Conservation (phyloP, 2,113 vertebrate genomes). For the Amblyornis subalaris region DNA sequence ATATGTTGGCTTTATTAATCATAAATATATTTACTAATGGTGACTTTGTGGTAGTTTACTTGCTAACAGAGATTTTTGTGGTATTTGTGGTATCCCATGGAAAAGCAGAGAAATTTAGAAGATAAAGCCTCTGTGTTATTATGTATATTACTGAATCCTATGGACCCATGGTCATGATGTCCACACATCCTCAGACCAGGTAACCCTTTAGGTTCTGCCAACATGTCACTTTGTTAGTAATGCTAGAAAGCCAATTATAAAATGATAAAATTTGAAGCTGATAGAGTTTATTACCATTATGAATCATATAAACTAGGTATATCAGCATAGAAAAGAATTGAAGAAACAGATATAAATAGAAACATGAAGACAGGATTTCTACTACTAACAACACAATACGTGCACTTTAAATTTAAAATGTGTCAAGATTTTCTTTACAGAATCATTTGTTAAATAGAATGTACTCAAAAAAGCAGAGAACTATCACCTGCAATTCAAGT, state of each 20-base stretch:
- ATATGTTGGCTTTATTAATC: background rate
- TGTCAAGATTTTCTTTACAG: background rate
- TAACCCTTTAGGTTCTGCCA: background rate
- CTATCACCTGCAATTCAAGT: background rate
- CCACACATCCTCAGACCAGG: background rate
- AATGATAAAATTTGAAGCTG: background rate
- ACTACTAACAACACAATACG: background rate
- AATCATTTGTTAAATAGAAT: background rate
- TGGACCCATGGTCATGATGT: rapidly evolving
- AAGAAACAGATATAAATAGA: background rate
- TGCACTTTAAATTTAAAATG: background rate
- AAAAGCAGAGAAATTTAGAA: background rate
- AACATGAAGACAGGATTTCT: background rate
- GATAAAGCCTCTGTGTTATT: background rate
- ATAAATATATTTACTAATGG: background rate
- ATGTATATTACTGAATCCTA: background rate
- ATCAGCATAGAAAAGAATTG: background rate
- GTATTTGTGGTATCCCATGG: background rate
- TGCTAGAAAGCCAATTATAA: background rate
- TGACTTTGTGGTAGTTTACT: background rate
- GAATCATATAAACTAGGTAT: background rate
- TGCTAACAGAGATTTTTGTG: background rate
- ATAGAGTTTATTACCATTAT: background rate
- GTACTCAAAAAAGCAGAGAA: background rate
- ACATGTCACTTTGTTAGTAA: background rate